Evolutionary conservation across 2,113 vertebrate genomes (phyloP).

Genomic region (Grantiella picta): DNA sequence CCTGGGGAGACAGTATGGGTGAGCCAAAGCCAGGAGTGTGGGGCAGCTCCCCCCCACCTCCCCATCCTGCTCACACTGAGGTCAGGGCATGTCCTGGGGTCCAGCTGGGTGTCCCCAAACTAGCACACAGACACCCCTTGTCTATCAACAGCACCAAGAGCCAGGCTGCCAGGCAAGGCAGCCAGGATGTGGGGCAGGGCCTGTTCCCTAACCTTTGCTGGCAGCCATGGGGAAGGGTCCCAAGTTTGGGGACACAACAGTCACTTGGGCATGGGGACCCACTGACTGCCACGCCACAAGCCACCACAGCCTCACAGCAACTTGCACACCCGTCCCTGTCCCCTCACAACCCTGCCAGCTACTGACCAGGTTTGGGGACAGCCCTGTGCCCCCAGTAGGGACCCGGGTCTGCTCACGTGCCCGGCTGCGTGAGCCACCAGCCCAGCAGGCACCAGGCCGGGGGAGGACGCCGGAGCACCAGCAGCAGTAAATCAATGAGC

Average conservation of each 20-base stretch:
- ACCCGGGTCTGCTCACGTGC: not conserved
- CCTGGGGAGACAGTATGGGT: conserved; percentile 72
- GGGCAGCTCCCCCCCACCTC: not conserved
- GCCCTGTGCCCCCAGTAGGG: not conserved
- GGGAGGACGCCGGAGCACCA: conserved; percentile 8
- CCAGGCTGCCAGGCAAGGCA: not conserved
- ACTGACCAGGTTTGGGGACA: not conserved
- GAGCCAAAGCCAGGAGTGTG: fast-evolving
- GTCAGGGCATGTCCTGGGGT: not conserved
- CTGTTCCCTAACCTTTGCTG: not conserved
- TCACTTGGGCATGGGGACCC: not conserved
- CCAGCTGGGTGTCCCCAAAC: fast-evolving
- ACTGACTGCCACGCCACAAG: not conserved
- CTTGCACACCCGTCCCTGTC: fast-evolving
- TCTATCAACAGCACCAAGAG: fast-evolving
- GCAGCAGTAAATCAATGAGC: conserved; percentile 69
- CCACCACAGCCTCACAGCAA: not conserved
- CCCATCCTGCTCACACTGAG: not conserved
- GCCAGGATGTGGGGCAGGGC: not conserved
- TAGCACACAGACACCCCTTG: not conserved
- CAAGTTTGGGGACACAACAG: not conserved
- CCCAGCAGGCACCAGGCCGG: conserved; percentile 27
- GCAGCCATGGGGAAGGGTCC: not conserved
- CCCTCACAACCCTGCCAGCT: fast-evolving
- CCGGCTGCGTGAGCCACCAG: not conserved